Base-by-base conservation (phyloP, 2,888 invertebrate genomes). In the Lepidonotus clava region DNA sequence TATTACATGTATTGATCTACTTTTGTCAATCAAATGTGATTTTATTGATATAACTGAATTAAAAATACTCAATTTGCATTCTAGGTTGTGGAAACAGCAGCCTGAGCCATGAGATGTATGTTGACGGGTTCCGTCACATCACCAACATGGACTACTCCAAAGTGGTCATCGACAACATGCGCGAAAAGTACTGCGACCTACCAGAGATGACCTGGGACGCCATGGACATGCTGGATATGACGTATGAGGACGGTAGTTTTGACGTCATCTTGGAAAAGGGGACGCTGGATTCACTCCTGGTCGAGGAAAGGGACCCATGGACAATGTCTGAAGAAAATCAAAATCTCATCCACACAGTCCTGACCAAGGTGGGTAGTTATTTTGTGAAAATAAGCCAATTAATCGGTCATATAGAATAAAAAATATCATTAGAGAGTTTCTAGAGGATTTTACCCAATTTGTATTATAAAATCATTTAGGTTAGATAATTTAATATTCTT, bases 251-350 rank as follows among this genome's bases (percentile, higher is more conserved):
- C 4, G 89, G 88, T 38, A 89, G 91, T 1, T 95, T 94, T 91
- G 95, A 95, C 90, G 92, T 94, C 36, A 93, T 95, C 24, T 88
- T 95, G 61, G 95, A 95, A 88, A 95, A 95, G 90, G 95, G 95
- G 4, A 95, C 95, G 24, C 90, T 95, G 32, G 95, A 95, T 89
- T 93, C 94, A 21, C 88, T 95, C 56, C 90, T 95, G 84, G 95
- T 94, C 14, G 91, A 91, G n/a, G 94, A 94, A 87, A 93, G 90
- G 87, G 92, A 93, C 88, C 93, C 93, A 0, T 94, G 94, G 94
- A 89, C 92, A 77, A 89, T 92, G 24, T 92, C 93, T 5, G 87
- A 89, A 41, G 91, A 91, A 76, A 91, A 90, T 5, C 66, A 88
- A n/a, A 66, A 83, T 0, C 87, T 90, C 53, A 91, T 94, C 67